These are phyloP conservation scores for Lethrus apterus DNA, from an alignment of 1,140 invertebrate genomes.

Conservation along the genomic window DNA sequence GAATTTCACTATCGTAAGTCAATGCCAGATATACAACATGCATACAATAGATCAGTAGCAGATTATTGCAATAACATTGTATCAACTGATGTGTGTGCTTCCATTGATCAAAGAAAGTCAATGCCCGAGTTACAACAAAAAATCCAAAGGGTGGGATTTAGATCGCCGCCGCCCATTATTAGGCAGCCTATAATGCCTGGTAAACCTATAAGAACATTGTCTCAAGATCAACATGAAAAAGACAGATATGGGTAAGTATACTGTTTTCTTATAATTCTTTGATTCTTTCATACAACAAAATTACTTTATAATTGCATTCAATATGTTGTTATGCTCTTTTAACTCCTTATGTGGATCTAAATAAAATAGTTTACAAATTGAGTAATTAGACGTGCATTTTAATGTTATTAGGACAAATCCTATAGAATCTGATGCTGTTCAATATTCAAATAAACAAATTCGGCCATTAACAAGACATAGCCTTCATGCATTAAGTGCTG, in stretches of 20 bases:
- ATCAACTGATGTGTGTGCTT: conserved; percentile 11
- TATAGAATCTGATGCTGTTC: conserved; percentile 11
- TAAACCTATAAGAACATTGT: conserved; percentile 36
- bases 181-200: conserved; percentile 31
- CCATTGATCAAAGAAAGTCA: conserved; percentile 44
- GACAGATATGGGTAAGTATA: background rate
- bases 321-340: no score
- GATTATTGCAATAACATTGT: conserved; percentile 16
- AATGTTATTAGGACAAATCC: conserved; percentile 8
- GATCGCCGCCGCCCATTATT: conserved; percentile 42
- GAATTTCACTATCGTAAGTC: conserved; percentile 29
- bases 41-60: conserved; percentile 21
- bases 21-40: conserved; percentile 31
- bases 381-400: no score
- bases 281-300: no score
- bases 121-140: conserved; percentile 45
- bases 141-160: conserved; percentile 41
- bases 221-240: conserved; percentile 19
- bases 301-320: no score
- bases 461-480: conserved; percentile 67
- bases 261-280: no score
- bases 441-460: conserved; percentile 15
- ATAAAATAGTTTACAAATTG: no score
- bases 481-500: conserved; percentile 68
- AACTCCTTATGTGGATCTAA: no score